Evolutionary conservation across 2,888 invertebrate species (phyloP).

Genomic region (Drosophila infuscata): DNA sequence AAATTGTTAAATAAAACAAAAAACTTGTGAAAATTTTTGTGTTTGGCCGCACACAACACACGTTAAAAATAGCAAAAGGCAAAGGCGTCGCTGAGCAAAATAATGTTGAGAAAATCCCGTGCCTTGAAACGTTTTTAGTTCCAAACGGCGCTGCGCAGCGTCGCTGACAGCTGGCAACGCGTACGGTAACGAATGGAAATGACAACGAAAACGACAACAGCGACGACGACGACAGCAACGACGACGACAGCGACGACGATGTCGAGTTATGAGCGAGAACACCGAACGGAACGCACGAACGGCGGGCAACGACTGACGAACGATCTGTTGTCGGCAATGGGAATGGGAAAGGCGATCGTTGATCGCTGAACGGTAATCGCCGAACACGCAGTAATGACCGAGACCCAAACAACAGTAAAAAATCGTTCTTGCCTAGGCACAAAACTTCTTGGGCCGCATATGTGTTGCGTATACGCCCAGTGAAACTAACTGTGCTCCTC

Average conservation of each 20-base stretch:
- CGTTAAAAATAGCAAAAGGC: constrained; percentile 72
- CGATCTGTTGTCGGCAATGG: constrained; percentile 27
- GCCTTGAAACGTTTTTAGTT: constrained; percentile 69
- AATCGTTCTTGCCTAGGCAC: constrained; percentile 24
- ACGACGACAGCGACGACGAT: constrained; percentile 11
- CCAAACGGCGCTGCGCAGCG: constrained; percentile 59
- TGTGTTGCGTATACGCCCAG: constrained; percentile 68
- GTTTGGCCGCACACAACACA: constrained; percentile 63
- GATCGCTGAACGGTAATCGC: constrained; percentile 1
- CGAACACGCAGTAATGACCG: constrained; percentile 38
- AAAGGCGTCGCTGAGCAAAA: constrained; percentile 52
- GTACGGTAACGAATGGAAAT: constrained; percentile 54
- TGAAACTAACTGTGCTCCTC: constrained; percentile 62
- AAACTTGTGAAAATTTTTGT: constrained; percentile 49
- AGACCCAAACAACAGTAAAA: constrained; percentile 25
- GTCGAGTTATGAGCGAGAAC: constrained; percentile 49
- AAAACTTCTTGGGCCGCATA: constrained; percentile 33
- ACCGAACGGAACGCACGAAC: constrained; percentile 73
- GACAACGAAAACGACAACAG: constrained; percentile 46
- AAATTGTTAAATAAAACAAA: constrained; percentile 63
- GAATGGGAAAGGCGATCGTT: constrained; percentile 16
- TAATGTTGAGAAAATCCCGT: constrained; percentile 60
- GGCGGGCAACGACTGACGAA: constrained; percentile 68
- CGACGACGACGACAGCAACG: constrained; percentile 2
- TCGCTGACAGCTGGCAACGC: constrained; percentile 65